These are phyloP conservation scores for roundworm (Caenorhabditis elegans) DNA, from an alignment of 1,140 invertebrate species.

Conservation along the genomic window DNA sequence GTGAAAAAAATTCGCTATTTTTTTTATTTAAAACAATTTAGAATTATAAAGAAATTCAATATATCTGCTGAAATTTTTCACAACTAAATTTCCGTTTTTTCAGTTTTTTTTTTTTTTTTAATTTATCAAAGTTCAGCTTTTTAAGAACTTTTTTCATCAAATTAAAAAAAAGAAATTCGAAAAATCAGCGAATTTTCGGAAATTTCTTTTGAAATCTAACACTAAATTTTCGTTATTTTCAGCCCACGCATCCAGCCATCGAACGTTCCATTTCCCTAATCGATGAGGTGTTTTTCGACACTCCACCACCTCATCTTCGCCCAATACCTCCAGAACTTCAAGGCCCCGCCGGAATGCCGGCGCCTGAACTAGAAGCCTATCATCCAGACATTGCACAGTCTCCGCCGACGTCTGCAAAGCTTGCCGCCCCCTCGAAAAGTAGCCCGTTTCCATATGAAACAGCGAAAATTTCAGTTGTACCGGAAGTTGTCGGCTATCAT, in stretches of 20 bases:
- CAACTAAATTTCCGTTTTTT: too few relatives aligned
- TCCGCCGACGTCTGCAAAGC: background rate
- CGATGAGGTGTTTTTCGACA: background rate
- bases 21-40: too few relatives aligned
- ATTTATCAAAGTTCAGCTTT: too few relatives aligned
- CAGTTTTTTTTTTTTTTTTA: too few relatives aligned
- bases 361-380: background rate
- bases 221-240: background rate
- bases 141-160: too few relatives aligned
- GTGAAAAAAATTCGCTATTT: too few relatives aligned
- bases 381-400: constrained; percentile 7
- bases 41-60: too few relatives aligned
- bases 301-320: background rate
- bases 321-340: background rate
- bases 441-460: background rate
- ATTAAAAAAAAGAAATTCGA: too few relatives aligned
- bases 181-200: too few relatives aligned
- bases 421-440: background rate
- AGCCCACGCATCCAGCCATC: background rate
- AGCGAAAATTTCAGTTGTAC: background rate
- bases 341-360: background rate
- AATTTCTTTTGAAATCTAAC: too few relatives aligned
- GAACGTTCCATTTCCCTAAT: background rate
- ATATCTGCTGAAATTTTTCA: too few relatives aligned
- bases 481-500: background rate